These are phyloP conservation scores for Paramormyrops hopkinsi DNA, from an alignment of 2,797 vertebrate species.

Conservation along the genomic window DNA sequence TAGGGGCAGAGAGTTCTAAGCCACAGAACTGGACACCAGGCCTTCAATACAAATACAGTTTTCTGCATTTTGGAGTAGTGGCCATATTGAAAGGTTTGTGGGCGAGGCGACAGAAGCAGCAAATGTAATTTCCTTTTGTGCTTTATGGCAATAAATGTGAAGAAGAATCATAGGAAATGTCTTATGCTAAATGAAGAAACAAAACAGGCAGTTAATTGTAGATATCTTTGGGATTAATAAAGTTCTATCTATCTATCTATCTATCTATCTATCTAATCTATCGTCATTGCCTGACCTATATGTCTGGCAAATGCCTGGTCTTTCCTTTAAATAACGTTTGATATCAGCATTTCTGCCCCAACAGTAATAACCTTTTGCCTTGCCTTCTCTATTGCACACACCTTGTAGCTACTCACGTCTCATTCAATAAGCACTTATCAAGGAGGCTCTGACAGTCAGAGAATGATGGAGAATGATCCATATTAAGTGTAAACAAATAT, in stretches of 20 bases:
- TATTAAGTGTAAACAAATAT: neutral
- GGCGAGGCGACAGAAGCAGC: neutral
- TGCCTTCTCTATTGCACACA: neutral
- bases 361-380: neutral
- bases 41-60: neutral
- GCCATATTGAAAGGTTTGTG: neutral
- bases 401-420: neutral
- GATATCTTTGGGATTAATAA: too few species aligned
- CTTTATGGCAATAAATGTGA: neutral
- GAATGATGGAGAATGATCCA: neutral
- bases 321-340: neutral
- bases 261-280: neutral
- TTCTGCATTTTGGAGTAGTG: neutral
- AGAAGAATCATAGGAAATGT: neutral
- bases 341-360: neutral
- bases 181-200: neutral
- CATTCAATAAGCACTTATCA: neutral
- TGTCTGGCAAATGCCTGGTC: neutral
- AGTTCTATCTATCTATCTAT: too few species aligned
- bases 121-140: neutral
- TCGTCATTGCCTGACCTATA: neutral
- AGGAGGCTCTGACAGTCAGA: neutral
- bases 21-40: neutral
- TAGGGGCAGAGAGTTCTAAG: neutral
- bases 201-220: neutral